Percentiles rank a stretch among this genome's conserved stretches.
These are phyloP conservation scores for Turnix velox DNA, from an alignment of 2,113 vertebrate genomes.

Conservation along the genomic window DNA sequence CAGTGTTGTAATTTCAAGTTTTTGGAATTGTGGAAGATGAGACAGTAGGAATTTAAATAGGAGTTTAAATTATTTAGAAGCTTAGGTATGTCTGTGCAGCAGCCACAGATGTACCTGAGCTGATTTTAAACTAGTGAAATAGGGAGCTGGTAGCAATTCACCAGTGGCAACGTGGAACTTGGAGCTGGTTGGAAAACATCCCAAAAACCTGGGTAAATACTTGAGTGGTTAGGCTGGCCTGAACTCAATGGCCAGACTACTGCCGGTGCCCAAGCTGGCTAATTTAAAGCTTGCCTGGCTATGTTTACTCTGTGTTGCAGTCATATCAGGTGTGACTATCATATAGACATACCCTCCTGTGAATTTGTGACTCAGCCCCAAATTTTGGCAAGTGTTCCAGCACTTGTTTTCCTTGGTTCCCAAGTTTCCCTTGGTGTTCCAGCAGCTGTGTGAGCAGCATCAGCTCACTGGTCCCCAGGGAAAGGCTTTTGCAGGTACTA, in stretches of 20 bases:
- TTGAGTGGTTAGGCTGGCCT: neutral
- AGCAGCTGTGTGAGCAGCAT: neutral
- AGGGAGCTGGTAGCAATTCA: neutral
- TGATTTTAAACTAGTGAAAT: neutral
- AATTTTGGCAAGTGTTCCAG: too few species aligned
- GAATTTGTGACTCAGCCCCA: neutral
- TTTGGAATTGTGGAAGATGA: neutral
- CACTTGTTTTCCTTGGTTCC: too few species aligned
- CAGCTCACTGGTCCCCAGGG: neutral
- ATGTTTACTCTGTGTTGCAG: neutral
- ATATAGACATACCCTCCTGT: neutral
- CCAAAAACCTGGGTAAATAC: neutral
- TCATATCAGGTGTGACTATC: neutral
- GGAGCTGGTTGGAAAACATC: neutral
- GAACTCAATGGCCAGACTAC: neutral
- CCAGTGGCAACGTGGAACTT: neutral
- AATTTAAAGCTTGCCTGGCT: neutral
- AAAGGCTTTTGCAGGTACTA: neutral
- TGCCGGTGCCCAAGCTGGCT: neutral
- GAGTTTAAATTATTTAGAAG: neutral
- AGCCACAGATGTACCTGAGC: neutral
- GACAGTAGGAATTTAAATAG: neutral
- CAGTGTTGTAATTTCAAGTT: neutral
- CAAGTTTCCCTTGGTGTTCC: rapidly evolving
- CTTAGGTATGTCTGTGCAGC: neutral